Evolutionary conservation across 1,140 invertebrate species (phyloP), one percentile per base, ranked within the genome.

Genomic region (Drosophila ananassae): DNA sequence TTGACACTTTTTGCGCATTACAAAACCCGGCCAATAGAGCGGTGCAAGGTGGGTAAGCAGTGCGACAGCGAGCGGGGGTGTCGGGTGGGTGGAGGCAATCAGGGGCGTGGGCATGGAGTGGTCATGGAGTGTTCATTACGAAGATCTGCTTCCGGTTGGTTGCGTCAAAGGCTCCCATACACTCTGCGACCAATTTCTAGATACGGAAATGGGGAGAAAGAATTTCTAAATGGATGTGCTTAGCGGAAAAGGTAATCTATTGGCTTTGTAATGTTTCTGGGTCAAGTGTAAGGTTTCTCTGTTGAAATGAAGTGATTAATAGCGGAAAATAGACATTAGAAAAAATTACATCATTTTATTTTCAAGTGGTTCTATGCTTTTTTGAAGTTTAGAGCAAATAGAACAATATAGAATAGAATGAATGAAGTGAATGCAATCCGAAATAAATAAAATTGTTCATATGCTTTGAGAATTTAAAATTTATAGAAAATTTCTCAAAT

Each of bases 1-100:
- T 83, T 83, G 79, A 83, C 79, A 83, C 63, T 79, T 83, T 83
- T 79, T 83, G 79, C 73, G 77, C 78, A 57, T 62, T 73, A 69
- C 48, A 69, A 69, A 78, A 72, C 37, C 41, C 71, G 59, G 47
- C 53, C 71, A 79, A 68, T 41, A 34, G 60, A 50, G 50, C 13
- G 46, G n/a, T 34, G 17, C 22, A n/a, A 10, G 55, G 9, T 10
- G 9, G 9, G 34, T 12, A 44, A 44, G 53, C 2, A 34, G 37
- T n/a, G 10, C 17, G 17, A 1, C 17, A 17, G 17, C 17, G 17
- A 17, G 34, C 6, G 5, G 4, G 6, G 53, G 22, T n/a, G 17
- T 12, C 12, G 41, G 58, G 46, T 37, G 32, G 34, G 34, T 37
- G 12, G 48, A n/a, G 41, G 63, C 30, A 12, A 46, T 54, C 28